A percentile compares a stretch with the other conserved stretches of the same genome.
phyloP scores from a whole-genome alignment of 2,113 vertebrate species.

The Melanotaenia duboulayi region DNA sequence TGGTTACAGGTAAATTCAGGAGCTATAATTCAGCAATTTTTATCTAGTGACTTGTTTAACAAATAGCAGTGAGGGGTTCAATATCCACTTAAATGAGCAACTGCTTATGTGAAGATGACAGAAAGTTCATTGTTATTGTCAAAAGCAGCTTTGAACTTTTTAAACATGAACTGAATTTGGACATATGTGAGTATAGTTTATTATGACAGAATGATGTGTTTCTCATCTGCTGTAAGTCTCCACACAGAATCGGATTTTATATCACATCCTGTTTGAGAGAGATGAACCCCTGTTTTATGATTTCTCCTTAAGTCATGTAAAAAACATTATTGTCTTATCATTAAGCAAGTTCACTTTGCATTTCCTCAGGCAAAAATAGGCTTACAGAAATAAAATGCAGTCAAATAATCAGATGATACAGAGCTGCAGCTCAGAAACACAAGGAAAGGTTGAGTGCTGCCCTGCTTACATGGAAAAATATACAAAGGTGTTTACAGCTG shows the following conservation, averaged over 20 bases:
- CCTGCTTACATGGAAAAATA: slow-evolving; percentile 2
- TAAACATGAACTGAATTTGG: not conserved
- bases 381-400: slow-evolving; percentile 52
- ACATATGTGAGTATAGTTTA: not conserved
- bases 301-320: slow-evolving; percentile 63
- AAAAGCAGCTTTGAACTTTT: slow-evolving; percentile 17
- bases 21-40: slow-evolving; percentile 50
- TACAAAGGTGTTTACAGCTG: slow-evolving; percentile 8
- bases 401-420: not conserved
- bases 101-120: not conserved
- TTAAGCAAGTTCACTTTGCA: slow-evolving; percentile 54
- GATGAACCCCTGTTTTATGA: slow-evolving; percentile 45
- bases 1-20: slow-evolving; percentile 65
- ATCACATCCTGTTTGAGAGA: slow-evolving; percentile 48
- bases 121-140: not conserved
- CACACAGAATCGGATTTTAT: slow-evolving; percentile 32
- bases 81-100: not conserved
- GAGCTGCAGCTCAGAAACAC: slow-evolving; percentile 20
- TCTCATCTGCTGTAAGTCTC: slow-evolving; percentile 25
- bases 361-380: slow-evolving; percentile 48
- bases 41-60: too few relatives aligned
- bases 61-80: not conserved
- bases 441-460: slow-evolving; percentile 5
- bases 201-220: slow-evolving; percentile 5
- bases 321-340: slow-evolving; percentile 73